phyloP scores from a whole-genome alignment of 2,888 invertebrate genomes.

The Callinectes sapidus region DNA sequence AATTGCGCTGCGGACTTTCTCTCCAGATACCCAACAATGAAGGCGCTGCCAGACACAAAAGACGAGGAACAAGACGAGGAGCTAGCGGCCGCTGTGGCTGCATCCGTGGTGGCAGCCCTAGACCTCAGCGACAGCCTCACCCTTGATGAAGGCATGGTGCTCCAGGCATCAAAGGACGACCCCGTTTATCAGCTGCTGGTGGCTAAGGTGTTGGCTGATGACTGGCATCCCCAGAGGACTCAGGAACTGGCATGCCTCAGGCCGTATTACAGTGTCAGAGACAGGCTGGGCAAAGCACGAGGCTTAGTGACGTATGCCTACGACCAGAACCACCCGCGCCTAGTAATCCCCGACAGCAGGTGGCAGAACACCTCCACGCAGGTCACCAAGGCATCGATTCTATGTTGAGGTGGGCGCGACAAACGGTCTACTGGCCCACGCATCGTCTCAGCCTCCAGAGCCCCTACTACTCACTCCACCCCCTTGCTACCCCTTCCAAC shows the following conservation, averaged over 20 bases:
- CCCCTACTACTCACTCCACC: too few species aligned
- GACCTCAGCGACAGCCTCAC: conserved; percentile 25
- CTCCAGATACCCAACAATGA: conserved; percentile 42
- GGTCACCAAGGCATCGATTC: not conserved
- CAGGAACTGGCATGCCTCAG: not conserved
- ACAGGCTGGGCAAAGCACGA: not conserved
- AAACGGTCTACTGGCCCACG: not conserved
- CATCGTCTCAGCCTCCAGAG: too few species aligned
- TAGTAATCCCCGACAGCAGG: not conserved
- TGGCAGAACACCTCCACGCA: not conserved
- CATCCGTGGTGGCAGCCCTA: conserved; percentile 22
- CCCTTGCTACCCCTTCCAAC: too few species aligned
- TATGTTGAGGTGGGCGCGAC: not conserved
- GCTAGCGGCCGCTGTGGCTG: not conserved
- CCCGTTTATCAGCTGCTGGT: not conserved
- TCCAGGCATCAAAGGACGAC: not conserved
- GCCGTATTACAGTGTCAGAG: not conserved
- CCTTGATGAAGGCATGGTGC: not conserved
- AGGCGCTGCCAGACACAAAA: not conserved
- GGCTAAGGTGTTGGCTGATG: not conserved
- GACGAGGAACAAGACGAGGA: not conserved
- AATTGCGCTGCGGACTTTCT: conserved; percentile 36
- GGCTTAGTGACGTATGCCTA: not conserved
- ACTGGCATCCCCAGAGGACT: not conserved
- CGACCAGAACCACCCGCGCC: not conserved